Evolutionary conservation across 2,888 invertebrate species (phyloP).

Genomic region (Dryomyza anilis): DNA sequence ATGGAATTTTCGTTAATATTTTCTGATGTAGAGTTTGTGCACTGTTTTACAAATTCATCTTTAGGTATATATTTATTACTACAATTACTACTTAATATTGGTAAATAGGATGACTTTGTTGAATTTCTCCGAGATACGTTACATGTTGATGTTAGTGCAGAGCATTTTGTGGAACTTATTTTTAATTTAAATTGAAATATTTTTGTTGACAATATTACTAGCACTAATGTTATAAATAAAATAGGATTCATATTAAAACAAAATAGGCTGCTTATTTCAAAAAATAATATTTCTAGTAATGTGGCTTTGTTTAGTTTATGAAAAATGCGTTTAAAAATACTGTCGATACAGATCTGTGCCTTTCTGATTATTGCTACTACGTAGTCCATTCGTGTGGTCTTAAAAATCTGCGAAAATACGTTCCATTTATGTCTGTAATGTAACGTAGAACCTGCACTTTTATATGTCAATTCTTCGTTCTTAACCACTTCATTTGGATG

Average conservation of each 20-base stretch:
- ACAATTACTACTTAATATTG: slow-evolving; percentile 18
- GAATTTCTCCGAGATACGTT: slow-evolving; percentile 14
- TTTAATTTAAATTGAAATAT: slow-evolving; percentile 13
- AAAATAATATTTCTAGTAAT: slow-evolving; percentile 5
- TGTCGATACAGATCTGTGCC: neutral
- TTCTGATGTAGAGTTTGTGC: neutral
- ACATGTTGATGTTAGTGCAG: neutral
- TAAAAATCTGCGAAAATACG: neutral
- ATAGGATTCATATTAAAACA: slow-evolving; percentile 18
- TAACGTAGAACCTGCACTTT: slow-evolving; percentile 58
- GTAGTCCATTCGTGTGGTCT: slow-evolving; percentile 1
- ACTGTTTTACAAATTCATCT: slow-evolving; percentile 5
- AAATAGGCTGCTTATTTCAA: slow-evolving; percentile 1
- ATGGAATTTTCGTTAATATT: neutral
- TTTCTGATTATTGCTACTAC: neutral
- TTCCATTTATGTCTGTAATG: slow-evolving; percentile 2
- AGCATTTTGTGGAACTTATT: neutral
- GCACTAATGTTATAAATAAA: slow-evolving; percentile 11
- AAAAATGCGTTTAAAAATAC: neutral
- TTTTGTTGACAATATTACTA: slow-evolving; percentile 9
- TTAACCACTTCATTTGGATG: slow-evolving; percentile 91
- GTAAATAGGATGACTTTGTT: slow-evolving; percentile 22
- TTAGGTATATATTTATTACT: neutral
- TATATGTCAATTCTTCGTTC: slow-evolving; percentile 87
- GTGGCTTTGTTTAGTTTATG: neutral